phyloP scores from a whole-genome alignment of 2,113 vertebrate genomes.

The Rostratula benghalensis region DNA sequence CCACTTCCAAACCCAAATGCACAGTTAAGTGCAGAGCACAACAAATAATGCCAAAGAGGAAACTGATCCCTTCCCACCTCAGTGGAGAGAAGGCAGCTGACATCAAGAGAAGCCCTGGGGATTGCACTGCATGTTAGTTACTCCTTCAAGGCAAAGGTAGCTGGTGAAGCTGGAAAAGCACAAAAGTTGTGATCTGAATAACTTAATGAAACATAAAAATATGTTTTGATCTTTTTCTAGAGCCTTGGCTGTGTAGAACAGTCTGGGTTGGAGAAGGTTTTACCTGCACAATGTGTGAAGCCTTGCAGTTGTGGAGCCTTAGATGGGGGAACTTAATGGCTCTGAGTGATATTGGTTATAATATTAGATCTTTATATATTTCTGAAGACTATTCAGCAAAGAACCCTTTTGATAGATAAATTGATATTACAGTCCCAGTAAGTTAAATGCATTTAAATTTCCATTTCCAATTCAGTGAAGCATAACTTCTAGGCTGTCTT shows the following conservation, averaged over 20 bases:
- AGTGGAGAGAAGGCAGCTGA: neutral
- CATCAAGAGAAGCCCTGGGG: neutral
- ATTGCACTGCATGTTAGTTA: neutral
- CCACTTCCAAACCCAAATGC: neutral
- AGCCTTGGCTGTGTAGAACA: neutral
- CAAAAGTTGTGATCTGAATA: neutral
- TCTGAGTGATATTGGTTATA: neutral
- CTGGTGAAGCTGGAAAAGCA: neutral
- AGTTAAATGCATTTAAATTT: slow-evolving; percentile 13
- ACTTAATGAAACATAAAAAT: neutral
- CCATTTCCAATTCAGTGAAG: neutral
- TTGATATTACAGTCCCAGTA: neutral
- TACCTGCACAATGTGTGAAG: neutral
- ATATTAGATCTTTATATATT: neutral
- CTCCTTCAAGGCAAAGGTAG: neutral
- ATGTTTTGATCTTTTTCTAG: neutral
- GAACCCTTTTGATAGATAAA: neutral
- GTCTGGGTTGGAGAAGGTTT: neutral
- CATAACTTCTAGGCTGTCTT: neutral
- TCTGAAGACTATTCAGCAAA: neutral
- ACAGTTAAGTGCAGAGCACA: neutral
- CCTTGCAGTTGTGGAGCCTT: neutral
- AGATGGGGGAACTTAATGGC: neutral
- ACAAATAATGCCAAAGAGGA: neutral
- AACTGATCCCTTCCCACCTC: too few species aligned